Evolutionary conservation across 2,888 invertebrate genomes (phyloP).

Genomic region (Xestia xanthographa): DNA sequence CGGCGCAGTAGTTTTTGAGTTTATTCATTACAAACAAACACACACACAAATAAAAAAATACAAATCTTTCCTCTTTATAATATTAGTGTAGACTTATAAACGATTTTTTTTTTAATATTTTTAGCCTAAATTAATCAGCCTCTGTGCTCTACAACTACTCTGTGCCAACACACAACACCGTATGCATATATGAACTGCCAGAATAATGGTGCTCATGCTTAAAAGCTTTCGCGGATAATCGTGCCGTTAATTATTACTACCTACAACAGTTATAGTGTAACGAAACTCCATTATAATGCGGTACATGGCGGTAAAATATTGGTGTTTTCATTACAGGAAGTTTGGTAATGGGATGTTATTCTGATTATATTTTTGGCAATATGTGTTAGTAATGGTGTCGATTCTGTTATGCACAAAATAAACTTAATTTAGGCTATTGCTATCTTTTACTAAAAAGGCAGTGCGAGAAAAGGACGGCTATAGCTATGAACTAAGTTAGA

Average conservation of each 20-base stretch:
- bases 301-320: conserved; percentile 58
- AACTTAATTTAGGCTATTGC: too few species aligned
- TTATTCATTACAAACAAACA: too few species aligned
- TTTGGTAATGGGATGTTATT: conserved; percentile 37
- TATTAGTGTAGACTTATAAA: too few species aligned
- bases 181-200: conserved; percentile 69
- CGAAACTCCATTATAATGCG: conserved; percentile 72
- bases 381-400: conserved; percentile 3
- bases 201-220: conserved; percentile 77
- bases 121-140: not conserved
- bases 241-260: conserved; percentile 79
- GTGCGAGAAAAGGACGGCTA: too few species aligned
- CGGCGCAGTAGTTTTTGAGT: too few species aligned
- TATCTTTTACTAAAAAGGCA: too few species aligned
- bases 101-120: too few species aligned
- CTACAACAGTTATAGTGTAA: conserved; percentile 72
- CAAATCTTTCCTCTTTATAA: too few species aligned
- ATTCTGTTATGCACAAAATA: too few species aligned
- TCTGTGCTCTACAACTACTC: conserved; percentile 33
- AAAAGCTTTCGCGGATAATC: conserved; percentile 85
- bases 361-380: conserved; percentile 27
- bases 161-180: conserved; percentile 27
- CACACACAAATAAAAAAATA: too few species aligned
- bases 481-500: too few species aligned
- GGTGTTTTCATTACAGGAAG: conserved; percentile 47